Conservation (phyloP, 92 coral and sea anemone genomes). For the Epizoanthus fatuus region DNA sequence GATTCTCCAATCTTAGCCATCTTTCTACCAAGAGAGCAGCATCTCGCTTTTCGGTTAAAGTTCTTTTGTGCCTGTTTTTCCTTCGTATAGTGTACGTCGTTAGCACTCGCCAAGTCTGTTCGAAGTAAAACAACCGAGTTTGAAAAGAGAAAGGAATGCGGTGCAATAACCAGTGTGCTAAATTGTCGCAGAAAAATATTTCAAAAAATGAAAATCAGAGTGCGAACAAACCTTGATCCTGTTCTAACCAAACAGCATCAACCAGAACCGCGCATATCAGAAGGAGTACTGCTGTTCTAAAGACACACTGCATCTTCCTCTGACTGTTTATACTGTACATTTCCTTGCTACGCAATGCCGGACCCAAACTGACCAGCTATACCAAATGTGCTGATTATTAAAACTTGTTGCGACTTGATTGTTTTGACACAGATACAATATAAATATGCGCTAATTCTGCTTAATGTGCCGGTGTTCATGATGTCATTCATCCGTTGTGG, state of each 20-base stretch:
- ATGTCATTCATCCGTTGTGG: constrained; percentile 30
- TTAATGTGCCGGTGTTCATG: constrained; percentile 1
- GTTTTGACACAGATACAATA: constrained; percentile 28
- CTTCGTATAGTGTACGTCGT: constrained; percentile 13
- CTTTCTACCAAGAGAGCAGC: constrained; percentile 82
- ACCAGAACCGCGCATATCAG: constrained; percentile 5
- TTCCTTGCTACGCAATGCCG: too few relatives aligned
- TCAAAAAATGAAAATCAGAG: not conserved
- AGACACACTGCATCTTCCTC: not conserved
- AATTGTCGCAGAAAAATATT: not conserved
- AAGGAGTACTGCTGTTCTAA: not conserved
- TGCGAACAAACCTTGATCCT: constrained; percentile 15
- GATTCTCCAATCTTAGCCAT: constrained; percentile 92
- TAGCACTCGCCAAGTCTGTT: not conserved
- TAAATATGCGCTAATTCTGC: constrained; percentile 11
- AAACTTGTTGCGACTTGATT: not conserved
- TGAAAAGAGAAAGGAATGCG: not conserved
- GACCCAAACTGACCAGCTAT: not conserved
- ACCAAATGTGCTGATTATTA: not conserved
- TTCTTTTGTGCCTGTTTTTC: not conserved
- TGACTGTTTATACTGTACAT: not conserved
- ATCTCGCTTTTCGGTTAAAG: constrained; percentile 57
- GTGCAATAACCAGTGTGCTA: not conserved
- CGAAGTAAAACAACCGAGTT: constrained; percentile 1
- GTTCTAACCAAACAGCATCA: not conserved